phyloP scores from a whole-genome alignment of 1,140 invertebrate genomes.

The Drosophila suzukii region DNA sequence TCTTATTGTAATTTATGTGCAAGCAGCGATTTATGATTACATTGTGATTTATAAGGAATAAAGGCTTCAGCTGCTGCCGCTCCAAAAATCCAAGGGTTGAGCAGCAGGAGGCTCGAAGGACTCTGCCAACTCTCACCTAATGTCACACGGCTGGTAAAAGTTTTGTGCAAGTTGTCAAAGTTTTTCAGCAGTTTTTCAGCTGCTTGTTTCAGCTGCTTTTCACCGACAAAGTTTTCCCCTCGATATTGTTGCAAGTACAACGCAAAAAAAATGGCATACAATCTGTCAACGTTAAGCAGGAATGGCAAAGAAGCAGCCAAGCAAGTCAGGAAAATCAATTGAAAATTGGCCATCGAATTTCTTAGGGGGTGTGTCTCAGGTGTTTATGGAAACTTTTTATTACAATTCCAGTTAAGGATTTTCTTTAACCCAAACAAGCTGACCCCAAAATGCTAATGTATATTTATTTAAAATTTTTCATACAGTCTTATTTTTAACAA shows the following conservation, averaged over 20 bases:
- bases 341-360: conserved; percentile 60
- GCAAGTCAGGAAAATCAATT: conserved; percentile 72
- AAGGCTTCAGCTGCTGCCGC: conserved; percentile 62
- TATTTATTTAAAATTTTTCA: no score
- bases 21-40: conserved; percentile 72
- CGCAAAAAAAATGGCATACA: conserved; percentile 80
- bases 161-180: conserved; percentile 67
- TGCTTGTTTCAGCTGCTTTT: conserved; percentile 79
- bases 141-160: conserved; percentile 73
- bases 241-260: conserved; percentile 77
- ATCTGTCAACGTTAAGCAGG: conserved; percentile 70
- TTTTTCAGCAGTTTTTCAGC: conserved; percentile 69
- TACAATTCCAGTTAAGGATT: conserved; percentile 57
- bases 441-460: background rate
- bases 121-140: conserved; percentile 57
- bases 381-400: conserved; percentile 79
- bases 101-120: conserved; percentile 9
- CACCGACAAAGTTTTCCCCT: conserved; percentile 59
- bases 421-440: conserved; percentile 4
- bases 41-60: conserved; percentile 69
- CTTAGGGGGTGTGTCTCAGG: conserved; percentile 50
- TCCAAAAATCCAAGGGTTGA: conserved; percentile 41
- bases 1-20: conserved; percentile 79
- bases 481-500: no score
- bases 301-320: conserved; percentile 26